Evolutionary conservation across 2,797 vertebrate genomes (phyloP), one percentile per base, ranked within the genome.

Genomic region (Schizothorax lantsangensis): DNA sequence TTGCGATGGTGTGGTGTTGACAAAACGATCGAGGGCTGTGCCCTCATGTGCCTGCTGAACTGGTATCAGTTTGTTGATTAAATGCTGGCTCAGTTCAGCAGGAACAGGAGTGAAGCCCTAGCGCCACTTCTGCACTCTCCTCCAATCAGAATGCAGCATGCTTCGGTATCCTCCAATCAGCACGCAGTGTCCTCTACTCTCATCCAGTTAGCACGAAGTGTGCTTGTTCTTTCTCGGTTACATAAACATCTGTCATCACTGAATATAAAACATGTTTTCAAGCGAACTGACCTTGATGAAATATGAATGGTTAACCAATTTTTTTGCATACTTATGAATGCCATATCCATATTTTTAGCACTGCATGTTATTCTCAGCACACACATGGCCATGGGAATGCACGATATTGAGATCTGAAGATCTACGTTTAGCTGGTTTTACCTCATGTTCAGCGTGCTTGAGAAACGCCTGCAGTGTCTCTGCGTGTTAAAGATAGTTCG

Each of bases 51-150:
- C 96, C 96, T 96, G 96, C 96, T 96, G 93, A 96, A 95, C 96
- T 96, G 96, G 96, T 96, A 96, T 96, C 96, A 96, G 96, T 96
- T 94, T 95, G 93, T 91, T 19, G 89, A 86, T 88, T 90, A 85
- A 95, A 96, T 94, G 97, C 98, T 99, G 98, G 98, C 97, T 99
- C 98, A 99, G 98, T 98, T 98, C 98, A 99, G 98, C 98, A 99
- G 98, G 97, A 99, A 99, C 98, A 99, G 98, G 97, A 98, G 98
- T 99, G 93, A 90, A 94, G 93, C 92, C 86, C 23, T 72, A 47
- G 54, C 47, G 0, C 91, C 91, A 87, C 88, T 85, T 74, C 91
- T 45, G 6, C 36, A 80, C 89, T 79, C n/a, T 88, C 64, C 59
- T 62, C 79, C 81, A 88, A 68, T 81, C 78, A 88, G 84, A 52